phyloP scores from a whole-genome alignment of 2,113 vertebrate genomes.

The Misgurnus anguillicaudatus region DNA sequence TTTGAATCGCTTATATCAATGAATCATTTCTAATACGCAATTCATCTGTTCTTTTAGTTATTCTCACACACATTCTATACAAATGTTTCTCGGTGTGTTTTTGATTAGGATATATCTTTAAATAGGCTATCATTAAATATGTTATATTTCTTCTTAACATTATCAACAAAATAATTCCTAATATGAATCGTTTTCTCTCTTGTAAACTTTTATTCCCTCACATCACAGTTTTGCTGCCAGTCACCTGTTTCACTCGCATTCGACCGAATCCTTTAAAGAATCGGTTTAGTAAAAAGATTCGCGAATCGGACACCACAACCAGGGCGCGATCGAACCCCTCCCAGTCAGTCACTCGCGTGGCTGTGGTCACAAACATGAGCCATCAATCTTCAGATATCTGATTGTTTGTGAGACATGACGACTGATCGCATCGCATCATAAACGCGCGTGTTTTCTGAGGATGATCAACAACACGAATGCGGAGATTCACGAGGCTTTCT shows the following conservation, averaged over 20 bases:
- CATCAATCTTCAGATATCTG: slow-evolving; percentile 50
- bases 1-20: neutral
- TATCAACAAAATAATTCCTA: no score
- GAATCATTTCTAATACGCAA: neutral
- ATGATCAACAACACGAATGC: slow-evolving; percentile 47
- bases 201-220: no score
- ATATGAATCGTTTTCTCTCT: no score
- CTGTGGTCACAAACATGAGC: slow-evolving; percentile 40
- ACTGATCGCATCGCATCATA: slow-evolving; percentile 15
- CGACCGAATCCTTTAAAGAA: no score
- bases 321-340: slow-evolving; percentile 53
- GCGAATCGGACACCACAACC: slow-evolving; percentile 7
- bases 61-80: no score
- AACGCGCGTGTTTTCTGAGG: slow-evolving; percentile 11
- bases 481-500: slow-evolving; percentile 39
- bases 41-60: neutral
- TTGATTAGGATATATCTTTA: no score
- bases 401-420: neutral
- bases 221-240: no score
- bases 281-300: no score
- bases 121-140: no score
- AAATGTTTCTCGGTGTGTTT: no score
- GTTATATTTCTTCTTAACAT: no score
- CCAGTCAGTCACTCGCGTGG: slow-evolving; percentile 46
- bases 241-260: no score